Evolutionary conservation across 53 echinoderm and acorn worm genomes (phyloP).

Genomic region (Holothuria leucospilota): DNA sequence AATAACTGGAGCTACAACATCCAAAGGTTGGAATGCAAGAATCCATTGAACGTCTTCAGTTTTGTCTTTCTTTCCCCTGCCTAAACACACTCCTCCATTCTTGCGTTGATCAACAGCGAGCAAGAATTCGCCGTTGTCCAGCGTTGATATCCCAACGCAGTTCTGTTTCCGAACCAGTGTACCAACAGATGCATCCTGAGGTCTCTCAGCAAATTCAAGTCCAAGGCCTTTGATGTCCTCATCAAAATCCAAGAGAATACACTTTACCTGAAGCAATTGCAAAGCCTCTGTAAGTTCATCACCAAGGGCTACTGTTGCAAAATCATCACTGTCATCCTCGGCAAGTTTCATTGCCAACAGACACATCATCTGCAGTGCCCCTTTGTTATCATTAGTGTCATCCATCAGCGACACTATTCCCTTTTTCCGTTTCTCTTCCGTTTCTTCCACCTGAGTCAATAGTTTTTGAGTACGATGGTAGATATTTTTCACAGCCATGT

Average conservation of each 20-base stretch:
- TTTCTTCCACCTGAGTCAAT: slow-evolving; percentile 13
- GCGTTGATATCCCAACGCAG: slow-evolving; percentile 30
- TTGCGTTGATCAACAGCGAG: slow-evolving; percentile 33
- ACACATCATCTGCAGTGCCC: slow-evolving; percentile 23
- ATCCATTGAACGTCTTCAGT: slow-evolving; percentile 38
- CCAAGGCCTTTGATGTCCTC: slow-evolving; percentile 35
- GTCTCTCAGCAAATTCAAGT: slow-evolving; percentile 26
- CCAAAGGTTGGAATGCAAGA: slow-evolving; percentile 30
- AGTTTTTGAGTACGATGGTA: slow-evolving; percentile 20
- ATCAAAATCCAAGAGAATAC: slow-evolving; percentile 6
- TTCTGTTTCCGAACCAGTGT: slow-evolving; percentile 32
- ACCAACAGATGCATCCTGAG: slow-evolving; percentile 40
- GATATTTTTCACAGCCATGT: slow-evolving; percentile 42
- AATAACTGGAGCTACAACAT: slow-evolving; percentile 22
- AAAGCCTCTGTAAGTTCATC: slow-evolving; percentile 13
- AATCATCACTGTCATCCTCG: slow-evolving; percentile 37
- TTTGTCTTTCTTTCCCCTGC: neutral
- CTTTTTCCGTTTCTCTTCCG: slow-evolving; percentile 10
- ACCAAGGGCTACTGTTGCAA: slow-evolving; percentile 27
- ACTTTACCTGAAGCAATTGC: neutral
- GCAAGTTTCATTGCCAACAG: slow-evolving; percentile 3
- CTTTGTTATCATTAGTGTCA: slow-evolving; percentile 34
- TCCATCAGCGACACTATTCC: slow-evolving; percentile 37
- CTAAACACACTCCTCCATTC: slow-evolving; percentile 29
- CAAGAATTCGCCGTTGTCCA: slow-evolving; percentile 38